phyloP scores from a whole-genome alignment of 2,113 vertebrate genomes.

The Aythya baeri region DNA sequence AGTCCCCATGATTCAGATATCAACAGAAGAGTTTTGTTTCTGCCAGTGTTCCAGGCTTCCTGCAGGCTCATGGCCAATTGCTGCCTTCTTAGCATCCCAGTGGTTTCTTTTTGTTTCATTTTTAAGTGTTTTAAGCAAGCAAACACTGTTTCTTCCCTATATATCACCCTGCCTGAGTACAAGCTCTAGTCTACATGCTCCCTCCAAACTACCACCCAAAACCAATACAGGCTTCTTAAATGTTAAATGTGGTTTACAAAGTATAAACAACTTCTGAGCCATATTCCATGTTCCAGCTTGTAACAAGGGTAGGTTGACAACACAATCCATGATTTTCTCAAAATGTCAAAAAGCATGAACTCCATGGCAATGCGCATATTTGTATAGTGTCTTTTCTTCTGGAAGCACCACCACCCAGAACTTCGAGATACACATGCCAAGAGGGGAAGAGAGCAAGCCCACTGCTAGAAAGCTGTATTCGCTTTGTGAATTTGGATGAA shows the following conservation, averaged over 20 bases:
- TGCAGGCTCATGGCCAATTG: not conserved
- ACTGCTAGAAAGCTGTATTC: not conserved
- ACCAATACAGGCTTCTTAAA: not conserved
- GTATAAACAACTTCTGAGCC: not conserved
- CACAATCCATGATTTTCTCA: not conserved
- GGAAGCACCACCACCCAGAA: not conserved
- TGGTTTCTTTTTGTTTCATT: not conserved
- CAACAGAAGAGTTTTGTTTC: not conserved
- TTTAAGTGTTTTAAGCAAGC: not conserved
- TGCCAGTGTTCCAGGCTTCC: not conserved
- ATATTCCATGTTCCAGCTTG: not conserved
- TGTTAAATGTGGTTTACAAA: rapidly evolving
- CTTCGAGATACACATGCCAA: not conserved
- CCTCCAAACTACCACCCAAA: not conserved
- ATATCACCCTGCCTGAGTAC: not conserved
- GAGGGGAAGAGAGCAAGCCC: rapidly evolving
- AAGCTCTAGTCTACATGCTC: rapidly evolving
- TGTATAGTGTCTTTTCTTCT: not conserved
- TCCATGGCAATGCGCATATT: not conserved
- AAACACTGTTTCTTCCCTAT: not conserved
- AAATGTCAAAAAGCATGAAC: not conserved
- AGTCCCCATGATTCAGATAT: rapidly evolving
- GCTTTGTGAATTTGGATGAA: not conserved
- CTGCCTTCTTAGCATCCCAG: not conserved
- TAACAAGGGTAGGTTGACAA: not conserved